Percentiles rank a stretch among this genome's conserved stretches.
These are phyloP conservation scores for Prunella strophiata DNA, from an alignment of 2,797 vertebrate genomes.

Conservation along the genomic window DNA sequence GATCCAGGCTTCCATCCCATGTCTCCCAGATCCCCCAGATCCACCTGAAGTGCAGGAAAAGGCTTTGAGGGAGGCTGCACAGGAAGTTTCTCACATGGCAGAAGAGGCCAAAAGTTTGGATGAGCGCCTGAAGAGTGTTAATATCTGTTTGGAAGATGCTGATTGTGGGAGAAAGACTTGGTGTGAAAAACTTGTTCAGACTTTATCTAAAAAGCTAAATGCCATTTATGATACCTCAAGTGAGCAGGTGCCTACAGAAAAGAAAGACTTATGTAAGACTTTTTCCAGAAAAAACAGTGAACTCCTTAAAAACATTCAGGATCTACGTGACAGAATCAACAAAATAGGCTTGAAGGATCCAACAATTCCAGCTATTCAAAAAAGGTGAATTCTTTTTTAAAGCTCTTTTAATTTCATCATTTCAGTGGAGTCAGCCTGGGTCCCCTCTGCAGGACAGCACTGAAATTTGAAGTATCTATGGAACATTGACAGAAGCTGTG, in stretches of 20 bases:
- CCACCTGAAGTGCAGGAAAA: slow-evolving; percentile 60
- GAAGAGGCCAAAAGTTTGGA: slow-evolving; percentile 87
- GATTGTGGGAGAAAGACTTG: slow-evolving; percentile 42
- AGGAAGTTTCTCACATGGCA: slow-evolving; percentile 78
- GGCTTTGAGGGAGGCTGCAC: slow-evolving; percentile 64
- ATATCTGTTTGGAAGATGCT: slow-evolving; percentile 79
- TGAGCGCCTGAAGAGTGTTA: slow-evolving; percentile 77
- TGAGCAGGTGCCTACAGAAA: slow-evolving; percentile 61
- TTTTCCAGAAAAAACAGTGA: slow-evolving; percentile 76
- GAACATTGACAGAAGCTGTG: background rate
- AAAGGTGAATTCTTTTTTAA: slow-evolving; percentile 78
- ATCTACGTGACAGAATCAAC: slow-evolving; percentile 78
- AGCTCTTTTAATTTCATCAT: background rate
- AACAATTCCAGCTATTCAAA: slow-evolving; percentile 90
- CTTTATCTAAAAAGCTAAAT: slow-evolving; percentile 26
- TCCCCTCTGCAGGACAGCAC: background rate
- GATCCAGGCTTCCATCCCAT: slow-evolving; percentile 74
- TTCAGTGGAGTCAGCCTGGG: background rate
- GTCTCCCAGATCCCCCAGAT: slow-evolving; percentile 57
- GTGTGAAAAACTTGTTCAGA: slow-evolving; percentile 68
- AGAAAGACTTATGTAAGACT: slow-evolving; percentile 71
- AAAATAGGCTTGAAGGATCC: slow-evolving; percentile 88
- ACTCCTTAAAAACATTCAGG: slow-evolving; percentile 83
- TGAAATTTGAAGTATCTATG: background rate
- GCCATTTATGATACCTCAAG: background rate